These are phyloP conservation scores for Gambusia holbrooki DNA, from an alignment of 2,113 vertebrate species.

Conservation along the genomic window DNA sequence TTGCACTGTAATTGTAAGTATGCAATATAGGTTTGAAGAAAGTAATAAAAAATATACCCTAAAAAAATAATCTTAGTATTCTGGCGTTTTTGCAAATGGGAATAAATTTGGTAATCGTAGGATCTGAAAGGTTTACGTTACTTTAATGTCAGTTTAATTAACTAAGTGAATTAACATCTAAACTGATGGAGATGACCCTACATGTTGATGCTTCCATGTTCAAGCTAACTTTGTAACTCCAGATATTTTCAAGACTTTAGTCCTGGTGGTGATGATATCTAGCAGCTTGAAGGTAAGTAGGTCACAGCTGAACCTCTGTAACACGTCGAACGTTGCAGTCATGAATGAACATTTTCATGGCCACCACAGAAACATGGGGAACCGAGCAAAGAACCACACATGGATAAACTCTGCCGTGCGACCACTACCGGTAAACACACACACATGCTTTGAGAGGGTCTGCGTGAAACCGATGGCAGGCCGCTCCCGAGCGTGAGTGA, in stretches of 20 bases:
- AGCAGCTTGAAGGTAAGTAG: constrained; percentile 38
- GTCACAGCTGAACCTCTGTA: constrained; percentile 46
- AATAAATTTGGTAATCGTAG: no score
- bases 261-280: neutral
- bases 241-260: neutral
- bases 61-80: no score
- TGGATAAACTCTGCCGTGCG: constrained; percentile 13
- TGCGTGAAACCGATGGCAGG: constrained; percentile 30
- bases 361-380: constrained; percentile 13
- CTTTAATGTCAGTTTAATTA: no score
- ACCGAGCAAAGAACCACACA: constrained; percentile 33
- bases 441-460: neutral
- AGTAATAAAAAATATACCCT: no score
- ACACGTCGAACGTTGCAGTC: constrained; percentile 49
- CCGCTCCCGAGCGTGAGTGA: constrained; percentile 21
- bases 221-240: neutral
- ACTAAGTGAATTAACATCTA: no score
- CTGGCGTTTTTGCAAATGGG: no score
- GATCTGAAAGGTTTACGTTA: no score
- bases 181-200: neutral
- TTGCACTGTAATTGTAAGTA: no score
- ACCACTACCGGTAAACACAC: constrained; percentile 11
- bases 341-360: constrained; percentile 33
- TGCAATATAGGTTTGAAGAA: no score
- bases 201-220: neutral